Evolutionary conservation across 2,797 vertebrate species (phyloP).

Genomic region (Gymnopithys bicolor): DNA sequence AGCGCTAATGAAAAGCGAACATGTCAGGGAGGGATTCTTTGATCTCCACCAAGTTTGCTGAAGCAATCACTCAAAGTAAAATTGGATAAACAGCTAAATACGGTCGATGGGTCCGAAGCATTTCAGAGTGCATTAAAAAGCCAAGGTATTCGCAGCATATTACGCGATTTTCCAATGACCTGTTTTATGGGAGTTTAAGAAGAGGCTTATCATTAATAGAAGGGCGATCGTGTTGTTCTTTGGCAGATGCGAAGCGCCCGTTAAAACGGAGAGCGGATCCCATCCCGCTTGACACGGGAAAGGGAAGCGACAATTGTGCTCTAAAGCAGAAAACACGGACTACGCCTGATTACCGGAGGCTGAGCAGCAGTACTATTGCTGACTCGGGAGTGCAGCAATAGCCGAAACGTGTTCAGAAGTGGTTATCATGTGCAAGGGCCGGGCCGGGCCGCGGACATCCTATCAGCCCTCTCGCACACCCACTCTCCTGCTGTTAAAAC

Average conservation of each 20-base stretch:
- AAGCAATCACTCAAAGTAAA: conserved; percentile 64
- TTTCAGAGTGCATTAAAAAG: conserved; percentile 56
- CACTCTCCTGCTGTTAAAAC: not conserved
- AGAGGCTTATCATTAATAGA: not conserved
- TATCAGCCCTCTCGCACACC: not conserved
- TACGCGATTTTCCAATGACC: conserved; percentile 57
- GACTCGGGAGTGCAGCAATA: not conserved
- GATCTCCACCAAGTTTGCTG: conserved; percentile 70
- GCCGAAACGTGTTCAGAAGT: not conserved
- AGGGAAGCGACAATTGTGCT: conserved; percentile 1
- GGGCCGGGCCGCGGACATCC: not conserved
- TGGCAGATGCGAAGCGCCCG: not conserved
- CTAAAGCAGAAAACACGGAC: conserved; percentile 8
- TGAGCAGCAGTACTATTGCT: not conserved
- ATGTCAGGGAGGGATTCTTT: conserved; percentile 43
- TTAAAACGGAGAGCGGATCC: not conserved
- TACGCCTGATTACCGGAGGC: conserved; percentile 22
- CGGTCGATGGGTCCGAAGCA: conserved; percentile 46
- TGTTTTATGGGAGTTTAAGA: conserved; percentile 64
- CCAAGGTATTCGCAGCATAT: conserved; percentile 37
- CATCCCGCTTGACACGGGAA: not conserved
- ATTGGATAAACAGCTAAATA: conserved; percentile 67
- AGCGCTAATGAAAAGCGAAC: conserved; percentile 52
- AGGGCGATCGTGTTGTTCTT: not conserved
- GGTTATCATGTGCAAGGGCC: not conserved